phyloP scores from a whole-genome alignment of 2,113 vertebrate species.

The Pipra filicauda region DNA sequence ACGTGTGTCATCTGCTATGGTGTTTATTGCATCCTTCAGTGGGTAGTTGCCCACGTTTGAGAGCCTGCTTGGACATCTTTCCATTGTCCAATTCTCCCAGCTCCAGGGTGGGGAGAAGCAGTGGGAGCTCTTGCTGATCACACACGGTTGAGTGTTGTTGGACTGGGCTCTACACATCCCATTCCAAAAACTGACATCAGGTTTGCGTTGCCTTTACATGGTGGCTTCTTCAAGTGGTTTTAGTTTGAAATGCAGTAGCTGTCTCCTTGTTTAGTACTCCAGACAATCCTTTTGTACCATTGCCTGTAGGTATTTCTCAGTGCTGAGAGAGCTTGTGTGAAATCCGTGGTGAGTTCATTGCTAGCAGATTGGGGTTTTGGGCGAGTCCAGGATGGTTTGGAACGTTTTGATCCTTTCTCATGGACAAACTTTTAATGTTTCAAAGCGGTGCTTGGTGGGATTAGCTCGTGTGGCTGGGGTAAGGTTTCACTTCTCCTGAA shows the following conservation, averaged over 20 bases:
- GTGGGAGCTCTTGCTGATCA: neutral
- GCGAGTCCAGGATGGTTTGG: neutral
- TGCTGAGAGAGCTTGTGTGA: neutral
- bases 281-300: neutral
- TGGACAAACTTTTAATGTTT: neutral
- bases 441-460: neutral
- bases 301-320: neutral
- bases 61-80: neutral
- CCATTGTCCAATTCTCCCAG: neutral
- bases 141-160: neutral
- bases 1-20: conserved; percentile 16
- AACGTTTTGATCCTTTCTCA: conserved; percentile 6
- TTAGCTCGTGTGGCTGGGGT: neutral
- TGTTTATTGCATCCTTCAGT: conserved; percentile 44
- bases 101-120: conserved; percentile 20
- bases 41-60: neutral
- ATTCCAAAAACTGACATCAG: conserved; percentile 15
- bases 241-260: neutral
- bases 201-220: neutral
- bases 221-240: neutral
- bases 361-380: neutral
- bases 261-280: neutral
- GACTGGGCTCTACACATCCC: neutral
- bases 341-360: neutral
- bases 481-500: conserved; percentile 53